Evolutionary conservation across 2,797 vertebrate species (phyloP), one percentile per base, ranked within the genome.

Genomic region (Eupleurogrammus muticus): DNA sequence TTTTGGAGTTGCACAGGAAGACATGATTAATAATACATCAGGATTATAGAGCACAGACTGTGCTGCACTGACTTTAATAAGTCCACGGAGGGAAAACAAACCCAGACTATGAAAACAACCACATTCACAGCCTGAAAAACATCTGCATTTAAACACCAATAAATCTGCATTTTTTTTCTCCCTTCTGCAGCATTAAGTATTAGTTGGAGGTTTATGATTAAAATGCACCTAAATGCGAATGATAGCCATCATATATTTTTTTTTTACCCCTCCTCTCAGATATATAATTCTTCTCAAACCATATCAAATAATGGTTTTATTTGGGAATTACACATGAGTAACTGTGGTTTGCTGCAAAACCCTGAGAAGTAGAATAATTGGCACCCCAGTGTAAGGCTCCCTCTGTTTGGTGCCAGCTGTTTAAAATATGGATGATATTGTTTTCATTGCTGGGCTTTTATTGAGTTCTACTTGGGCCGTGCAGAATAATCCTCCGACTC

Each of bases 401-500:
- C 90, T 86, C 87, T 87, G 92, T 91, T 90, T 88, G 84, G 84
- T 89, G 80, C 91, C 91, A 91, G 91, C 90, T 93, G 91, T 91
- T 94, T 95, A 91, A 94, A 94, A 95, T 94, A 94, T 94, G 93
- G 89, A 95, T 94, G 94, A 89, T 94, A 92, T 91, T 93, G 92
- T 93, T 94, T 93, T 90, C 91, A 92, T 92, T 91, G 88, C 88
- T 14, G 71, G 52, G 76, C 75, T 92, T 92, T 92, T 93, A 92
- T 93, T 93, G 90, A 92, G 91, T 94, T 93, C 91, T 92, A 82
- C 83, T 86, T 64, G 79, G 89, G 86, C 86, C 71, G 49, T 77
- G 85, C 78, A 59, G 88, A 75, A 88, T 92, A 90, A 93, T 92
- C 89, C 82, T 89, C 81, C 70, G 86, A 89, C 90, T 89, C 88